Base-by-base conservation (phyloP, 2,888 invertebrate species). In the Melieria crassipennis region DNA sequence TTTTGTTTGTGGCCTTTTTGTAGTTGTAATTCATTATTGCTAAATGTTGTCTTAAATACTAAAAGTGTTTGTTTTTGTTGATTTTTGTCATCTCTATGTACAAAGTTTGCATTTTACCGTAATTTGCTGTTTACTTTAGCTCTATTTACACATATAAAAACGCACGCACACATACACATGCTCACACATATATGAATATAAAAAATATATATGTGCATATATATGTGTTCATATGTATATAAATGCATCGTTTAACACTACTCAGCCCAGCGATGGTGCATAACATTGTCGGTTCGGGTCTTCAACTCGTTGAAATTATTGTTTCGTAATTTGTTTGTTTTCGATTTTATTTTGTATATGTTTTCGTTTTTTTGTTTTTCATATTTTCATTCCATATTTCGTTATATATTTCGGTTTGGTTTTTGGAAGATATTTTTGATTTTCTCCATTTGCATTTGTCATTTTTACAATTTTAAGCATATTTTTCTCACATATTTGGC, bases 371-470 rank as follows among this genome's bases (percentile, higher is more conserved):
- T 64, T 63, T 74, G 50, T 73, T 69, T 69, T 73, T 71, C 72
- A 43, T 70, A 74, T 70, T 73, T 72, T 57, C 66, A 63, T 71
- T 72, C 72, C 73, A 71, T 72, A 73, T 74, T 50, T 16, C 16
- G 10, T 56, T 46, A 10, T 56, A 45, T 30, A 43, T 67, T 67
- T 52, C 67, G 50, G 60, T 61, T 50, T 58, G 67, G 60, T 13
- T 61, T 75, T 70, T 80, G 79, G 80, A 79, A 80, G 79, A 77
- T 79, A 77, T 78, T 78, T 79, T 79, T 80, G 80, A 80, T 79
- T 80, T 79, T 74, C 76, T 74, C 73, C 75, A 75, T 73, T 74
- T 74, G 74, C 72, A 66, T 13, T 63, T 73, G 45, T 16, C 64
- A 70, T 73, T 70, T 73, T 62, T 73, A 73, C 73, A 73, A 70